phyloP scores from a whole-genome alignment of 2,888 invertebrate species.

The Synanthedon formicaeformis region DNA sequence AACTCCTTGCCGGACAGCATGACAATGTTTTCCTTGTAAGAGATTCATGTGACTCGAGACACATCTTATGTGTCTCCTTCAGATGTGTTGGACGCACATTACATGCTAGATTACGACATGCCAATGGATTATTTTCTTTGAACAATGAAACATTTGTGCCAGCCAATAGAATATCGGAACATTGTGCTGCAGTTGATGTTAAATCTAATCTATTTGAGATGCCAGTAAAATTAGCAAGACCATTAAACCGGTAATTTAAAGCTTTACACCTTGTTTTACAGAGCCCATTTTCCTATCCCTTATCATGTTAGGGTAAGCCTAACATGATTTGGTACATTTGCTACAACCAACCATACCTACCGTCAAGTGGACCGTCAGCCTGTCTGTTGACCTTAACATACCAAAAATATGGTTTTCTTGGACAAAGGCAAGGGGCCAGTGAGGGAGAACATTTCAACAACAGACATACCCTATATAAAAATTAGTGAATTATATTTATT shows the following conservation, averaged over 20 bases:
- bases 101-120: constrained; percentile 79
- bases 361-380: no score
- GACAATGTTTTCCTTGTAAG: constrained; percentile 82
- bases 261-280: neutral
- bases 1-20: constrained; percentile 74
- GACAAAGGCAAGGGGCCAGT: no score
- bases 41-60: constrained; percentile 77
- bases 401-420: no score
- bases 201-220: constrained; percentile 59
- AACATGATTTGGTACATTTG: no score
- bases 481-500: no score
- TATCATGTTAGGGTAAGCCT: no score
- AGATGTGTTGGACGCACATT: constrained; percentile 76
- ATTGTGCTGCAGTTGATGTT: constrained; percentile 61
- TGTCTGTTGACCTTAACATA: no score
- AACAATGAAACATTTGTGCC: constrained; percentile 71
- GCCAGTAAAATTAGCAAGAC: constrained; percentile 62
- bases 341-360: no score
- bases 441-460: no score
- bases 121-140: constrained; percentile 75
- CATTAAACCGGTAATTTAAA: constrained; percentile 48
- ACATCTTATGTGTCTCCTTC: constrained; percentile 80
- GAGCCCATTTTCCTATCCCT: no score
- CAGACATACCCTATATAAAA: no score
- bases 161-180: constrained; percentile 60